A percentile compares a stretch with the other conserved stretches of the same genome.
These are phyloP conservation scores for Caenorhabditis briggsae DNA, from an alignment of 1,140 invertebrate genomes.

Conservation along the genomic window DNA sequence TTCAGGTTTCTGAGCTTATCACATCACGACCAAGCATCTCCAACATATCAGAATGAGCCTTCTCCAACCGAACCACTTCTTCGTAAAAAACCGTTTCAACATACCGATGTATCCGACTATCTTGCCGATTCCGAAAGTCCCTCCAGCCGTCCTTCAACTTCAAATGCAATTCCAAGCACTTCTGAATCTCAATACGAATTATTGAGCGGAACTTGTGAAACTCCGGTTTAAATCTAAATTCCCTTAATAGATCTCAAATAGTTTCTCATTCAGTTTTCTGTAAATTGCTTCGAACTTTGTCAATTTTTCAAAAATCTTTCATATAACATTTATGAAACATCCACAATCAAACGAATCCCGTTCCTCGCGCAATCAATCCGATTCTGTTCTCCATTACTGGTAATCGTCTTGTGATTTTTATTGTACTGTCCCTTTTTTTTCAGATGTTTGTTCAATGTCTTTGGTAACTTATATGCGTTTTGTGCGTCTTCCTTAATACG, in stretches of 20 bases:
- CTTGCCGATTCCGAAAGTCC: background rate
- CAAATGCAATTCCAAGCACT: background rate
- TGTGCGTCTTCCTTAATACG: too few species aligned
- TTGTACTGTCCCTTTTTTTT: background rate
- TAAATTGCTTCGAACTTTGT: background rate
- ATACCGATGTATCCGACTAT: background rate
- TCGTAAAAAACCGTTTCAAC: too few species aligned
- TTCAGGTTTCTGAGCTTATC: slow-evolving; percentile 47
- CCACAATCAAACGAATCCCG: background rate
- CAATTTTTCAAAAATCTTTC: background rate
- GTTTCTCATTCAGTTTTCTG: slow-evolving; percentile 14
- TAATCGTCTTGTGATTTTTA: slow-evolving; percentile 8
- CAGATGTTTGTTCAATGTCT: background rate
- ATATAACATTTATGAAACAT: slow-evolving; percentile 1
- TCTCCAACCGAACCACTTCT: background rate
- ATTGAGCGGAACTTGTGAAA: slow-evolving; percentile 15
- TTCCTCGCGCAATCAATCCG: background rate
- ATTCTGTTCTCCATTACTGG: slow-evolving; percentile 30
- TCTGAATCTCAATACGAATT: background rate
- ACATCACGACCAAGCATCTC: slow-evolving; percentile 33
- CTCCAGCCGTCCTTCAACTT: slow-evolving; percentile 4
- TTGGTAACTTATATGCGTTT: too few species aligned
- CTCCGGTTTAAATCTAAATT: slow-evolving; percentile 1
- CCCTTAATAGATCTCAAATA: background rate
- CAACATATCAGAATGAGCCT: slow-evolving; percentile 36